Evolutionary conservation across 1,140 invertebrate species (phyloP).

Genomic region (Saxidomus purpurata): DNA sequence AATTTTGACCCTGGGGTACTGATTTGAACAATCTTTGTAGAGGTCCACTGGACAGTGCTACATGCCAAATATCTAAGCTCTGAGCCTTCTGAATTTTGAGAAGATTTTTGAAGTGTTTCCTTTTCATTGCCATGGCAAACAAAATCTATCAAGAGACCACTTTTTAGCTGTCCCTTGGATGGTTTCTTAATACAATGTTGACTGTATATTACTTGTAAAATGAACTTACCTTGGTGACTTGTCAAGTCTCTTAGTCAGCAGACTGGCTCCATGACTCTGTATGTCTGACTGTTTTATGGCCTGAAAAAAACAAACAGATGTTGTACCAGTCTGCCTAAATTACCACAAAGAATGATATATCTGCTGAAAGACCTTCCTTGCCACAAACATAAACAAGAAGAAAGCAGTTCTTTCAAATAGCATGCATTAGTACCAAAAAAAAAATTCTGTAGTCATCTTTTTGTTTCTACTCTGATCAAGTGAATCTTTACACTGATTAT

Average conservation of each 20-base stretch:
- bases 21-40: too few species aligned
- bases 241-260: slow-evolving; percentile 48
- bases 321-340: slow-evolving; percentile 23
- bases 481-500: slow-evolving; percentile 61
- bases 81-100: too few species aligned
- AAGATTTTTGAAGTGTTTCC: too few species aligned
- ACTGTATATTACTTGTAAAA: too few species aligned
- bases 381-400: slow-evolving; percentile 46
- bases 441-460: slow-evolving; percentile 30
- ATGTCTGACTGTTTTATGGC: slow-evolving; percentile 48
- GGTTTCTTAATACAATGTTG: too few species aligned
- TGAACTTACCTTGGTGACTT: slow-evolving; percentile 58
- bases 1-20: too few species aligned
- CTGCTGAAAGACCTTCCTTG: slow-evolving; percentile 2
- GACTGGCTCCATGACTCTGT: slow-evolving; percentile 1
- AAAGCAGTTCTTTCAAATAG: slow-evolving; percentile 43
- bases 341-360: background rate
- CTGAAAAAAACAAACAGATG: slow-evolving; percentile 53
- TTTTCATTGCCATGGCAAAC: too few species aligned
- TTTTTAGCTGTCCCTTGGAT: too few species aligned
- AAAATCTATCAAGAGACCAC: too few species aligned
- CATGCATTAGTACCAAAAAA: slow-evolving; percentile 65
- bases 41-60: too few species aligned
- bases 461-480: slow-evolving; percentile 52
- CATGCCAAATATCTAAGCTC: too few species aligned